Evolutionary conservation across 92 coral and sea anemone species (phyloP), one percentile per base, ranked within the genome.

Genomic region (Parazoanthus darwini): DNA sequence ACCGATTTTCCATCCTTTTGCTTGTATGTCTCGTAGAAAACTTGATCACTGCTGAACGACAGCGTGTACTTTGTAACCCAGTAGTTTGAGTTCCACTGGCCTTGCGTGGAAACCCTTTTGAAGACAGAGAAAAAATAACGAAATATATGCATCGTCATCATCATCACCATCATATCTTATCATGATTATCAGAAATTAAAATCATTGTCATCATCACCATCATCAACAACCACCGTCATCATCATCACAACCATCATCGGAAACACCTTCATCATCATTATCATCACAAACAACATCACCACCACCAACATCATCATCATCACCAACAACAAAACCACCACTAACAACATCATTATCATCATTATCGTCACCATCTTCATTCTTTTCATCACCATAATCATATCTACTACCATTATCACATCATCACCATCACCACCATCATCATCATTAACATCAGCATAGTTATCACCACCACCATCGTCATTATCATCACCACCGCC

Each of bases 11-110:
- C 87, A 51, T 35, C 44, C 23, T 71, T 72, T 18, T 23, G 25
- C 16, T 84, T 84, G 65, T 84, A 84, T 0, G 65, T 48, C 77
- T 84, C 79, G 79, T 84, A 84, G 79, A 84, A 84, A 0, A 84
- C 87, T 16, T 84, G 87, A 71, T 84, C 87, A 35, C 67, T 71
- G 29, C 87, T 84, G 36, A 84, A 84, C 16, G 87, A 84, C 87
- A 84, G 63, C 0, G 79, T 84, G 70, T 84, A 84, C 68, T 84
- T 48, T 44, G 22, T 84, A 16, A 84, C 87, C 78, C 79, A 84
- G 46, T 46, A 84, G 59, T 84, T 71, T 7, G 87, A 70, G 44
- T 84, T 84, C 87, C 87, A 84, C 43, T 84, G 87, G 16, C 87
- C 87, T 35, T 84, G 87, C 3, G 87, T 84, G 16, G 87, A 84